phyloP scores from a whole-genome alignment of 2,113 vertebrate species.

The Aspidoscelis tigris region DNA sequence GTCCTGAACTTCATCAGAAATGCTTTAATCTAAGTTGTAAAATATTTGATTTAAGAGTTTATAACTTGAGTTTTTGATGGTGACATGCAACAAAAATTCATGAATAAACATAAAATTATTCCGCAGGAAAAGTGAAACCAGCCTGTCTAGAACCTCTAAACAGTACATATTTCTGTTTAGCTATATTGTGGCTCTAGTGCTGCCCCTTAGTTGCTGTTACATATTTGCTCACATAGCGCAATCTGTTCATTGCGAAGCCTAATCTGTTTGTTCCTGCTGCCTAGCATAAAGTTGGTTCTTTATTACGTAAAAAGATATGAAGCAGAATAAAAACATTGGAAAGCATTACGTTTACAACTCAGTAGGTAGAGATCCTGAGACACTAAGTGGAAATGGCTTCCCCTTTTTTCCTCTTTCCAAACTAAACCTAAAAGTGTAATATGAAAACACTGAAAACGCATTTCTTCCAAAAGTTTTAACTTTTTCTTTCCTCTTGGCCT shows the following conservation, averaged over 20 bases:
- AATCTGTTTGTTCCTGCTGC: not conserved
- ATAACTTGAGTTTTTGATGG: not conserved
- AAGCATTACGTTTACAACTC: not conserved
- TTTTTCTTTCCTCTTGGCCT: no score
- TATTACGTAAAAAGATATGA: not conserved
- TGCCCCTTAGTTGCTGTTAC: not conserved
- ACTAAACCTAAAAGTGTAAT: no score
- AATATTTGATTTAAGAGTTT: not conserved
- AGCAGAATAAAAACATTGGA: not conserved
- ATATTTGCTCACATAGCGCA: not conserved
- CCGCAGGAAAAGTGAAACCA: not conserved
- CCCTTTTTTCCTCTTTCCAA: no score
- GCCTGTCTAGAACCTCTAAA: not conserved
- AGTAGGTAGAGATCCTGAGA: no score
- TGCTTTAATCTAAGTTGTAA: not conserved
- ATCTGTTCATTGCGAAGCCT: not conserved
- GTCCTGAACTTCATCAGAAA: not conserved
- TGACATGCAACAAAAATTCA: not conserved
- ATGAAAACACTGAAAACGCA: no score
- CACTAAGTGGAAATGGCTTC: no score
- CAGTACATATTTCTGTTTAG: not conserved
- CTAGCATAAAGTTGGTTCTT: not conserved
- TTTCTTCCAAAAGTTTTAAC: no score
- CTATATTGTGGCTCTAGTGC: not conserved
- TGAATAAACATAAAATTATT: not conserved